phyloP scores from a whole-genome alignment of 2,797 vertebrate genomes.

The Tarsius wallacei region DNA sequence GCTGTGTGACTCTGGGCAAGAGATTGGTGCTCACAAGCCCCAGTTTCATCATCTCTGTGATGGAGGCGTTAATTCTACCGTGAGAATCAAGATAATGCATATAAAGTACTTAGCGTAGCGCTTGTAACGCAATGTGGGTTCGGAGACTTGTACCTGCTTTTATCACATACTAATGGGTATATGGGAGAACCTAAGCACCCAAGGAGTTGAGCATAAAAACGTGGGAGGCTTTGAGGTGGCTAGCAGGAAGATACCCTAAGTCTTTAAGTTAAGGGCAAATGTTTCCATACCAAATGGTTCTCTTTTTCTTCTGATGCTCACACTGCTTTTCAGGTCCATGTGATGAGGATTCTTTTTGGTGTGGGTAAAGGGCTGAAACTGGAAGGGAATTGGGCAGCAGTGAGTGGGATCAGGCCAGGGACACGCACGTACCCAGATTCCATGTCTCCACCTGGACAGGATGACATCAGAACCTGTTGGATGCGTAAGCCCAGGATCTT shows the following conservation, averaged over 20 bases:
- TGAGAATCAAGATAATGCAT: background rate
- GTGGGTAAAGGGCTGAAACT: background rate
- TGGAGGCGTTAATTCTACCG: background rate
- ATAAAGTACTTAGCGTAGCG: background rate
- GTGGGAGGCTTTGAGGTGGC: no score
- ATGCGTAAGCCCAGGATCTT: background rate
- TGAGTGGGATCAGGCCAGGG: background rate
- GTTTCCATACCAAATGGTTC: background rate
- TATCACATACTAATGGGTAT: background rate
- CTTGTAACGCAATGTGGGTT: background rate
- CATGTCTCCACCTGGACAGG: background rate
- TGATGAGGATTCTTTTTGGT: background rate
- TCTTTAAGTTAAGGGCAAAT: background rate
- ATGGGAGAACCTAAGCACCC: background rate
- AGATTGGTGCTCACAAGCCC: background rate
- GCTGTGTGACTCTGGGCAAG: slow-evolving; percentile 7
- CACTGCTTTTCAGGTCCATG: background rate
- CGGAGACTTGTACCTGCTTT: background rate
- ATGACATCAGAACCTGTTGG: background rate
- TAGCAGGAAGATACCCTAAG: background rate
- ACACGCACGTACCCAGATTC: background rate
- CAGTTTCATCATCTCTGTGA: slow-evolving; percentile 4
- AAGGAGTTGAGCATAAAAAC: background rate
- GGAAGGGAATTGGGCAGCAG: background rate
- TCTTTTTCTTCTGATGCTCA: background rate